Percentiles rank a stretch among this genome's conserved stretches.
phyloP scores from a whole-genome alignment of 2,888 invertebrate genomes.

The Trilocha varians region DNA sequence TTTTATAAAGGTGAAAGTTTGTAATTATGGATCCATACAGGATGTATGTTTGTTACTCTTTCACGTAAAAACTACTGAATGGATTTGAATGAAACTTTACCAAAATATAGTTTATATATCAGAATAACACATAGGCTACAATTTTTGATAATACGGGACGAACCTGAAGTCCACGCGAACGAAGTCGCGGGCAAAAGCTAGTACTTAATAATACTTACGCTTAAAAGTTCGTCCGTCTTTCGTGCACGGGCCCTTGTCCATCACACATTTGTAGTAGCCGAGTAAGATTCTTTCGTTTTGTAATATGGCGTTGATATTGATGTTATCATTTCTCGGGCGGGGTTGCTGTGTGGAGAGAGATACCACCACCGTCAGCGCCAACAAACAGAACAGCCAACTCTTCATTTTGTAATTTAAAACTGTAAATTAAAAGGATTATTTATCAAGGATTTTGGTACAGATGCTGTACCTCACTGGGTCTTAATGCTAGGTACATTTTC shows the following conservation, averaged over 20 bases:
- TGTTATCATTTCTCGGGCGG: slow-evolving; percentile 57
- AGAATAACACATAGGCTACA: no score
- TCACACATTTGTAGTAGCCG: slow-evolving; percentile 65
- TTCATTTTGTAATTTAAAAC: slow-evolving; percentile 35
- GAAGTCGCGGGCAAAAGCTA: background rate
- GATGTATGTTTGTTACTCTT: no score
- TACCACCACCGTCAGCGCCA: slow-evolving; percentile 50
- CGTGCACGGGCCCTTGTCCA: slow-evolving; percentile 66
- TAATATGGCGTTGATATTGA: slow-evolving; percentile 59
- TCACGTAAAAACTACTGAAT: no score
- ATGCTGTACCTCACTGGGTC: no score
- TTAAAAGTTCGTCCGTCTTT: slow-evolving; percentile 65
- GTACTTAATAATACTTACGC: slow-evolving; percentile 35
- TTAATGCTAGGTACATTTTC: no score
- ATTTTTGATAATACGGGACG: no score
- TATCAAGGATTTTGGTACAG: background rate
- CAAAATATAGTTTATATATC: no score
- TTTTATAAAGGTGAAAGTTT: no score
- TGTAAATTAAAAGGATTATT: slow-evolving; percentile 14
- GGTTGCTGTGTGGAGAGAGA: slow-evolving; percentile 38
- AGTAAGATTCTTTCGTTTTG: slow-evolving; percentile 61
- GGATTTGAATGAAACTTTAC: no score
- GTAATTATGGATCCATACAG: no score
- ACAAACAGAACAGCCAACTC: slow-evolving; percentile 33
- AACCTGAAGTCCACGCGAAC: no score